A percentile compares a stretch with the other conserved stretches of the same genome.
Conservation (phyloP, 2,113 vertebrate genomes). For the Phainopepla nitens region DNA sequence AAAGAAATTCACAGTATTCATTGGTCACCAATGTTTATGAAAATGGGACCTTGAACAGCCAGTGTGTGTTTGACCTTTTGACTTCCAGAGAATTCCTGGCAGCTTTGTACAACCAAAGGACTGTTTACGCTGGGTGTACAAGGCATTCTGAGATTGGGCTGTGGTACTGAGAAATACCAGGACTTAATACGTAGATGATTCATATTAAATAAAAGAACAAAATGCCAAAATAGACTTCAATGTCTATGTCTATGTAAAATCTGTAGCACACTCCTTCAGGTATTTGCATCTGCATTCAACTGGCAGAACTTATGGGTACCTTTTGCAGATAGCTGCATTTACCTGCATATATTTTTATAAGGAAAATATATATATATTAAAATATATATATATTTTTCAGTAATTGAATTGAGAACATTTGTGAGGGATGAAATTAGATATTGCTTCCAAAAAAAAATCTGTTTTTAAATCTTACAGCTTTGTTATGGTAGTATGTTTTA, state of each 20-base stretch:
- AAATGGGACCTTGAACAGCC: not conserved
- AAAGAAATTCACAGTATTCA: not conserved
- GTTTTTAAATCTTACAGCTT: slow-evolving; percentile 12
- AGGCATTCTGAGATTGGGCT: not conserved
- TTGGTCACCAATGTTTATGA: not conserved
- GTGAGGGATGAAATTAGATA: slow-evolving; percentile 20
- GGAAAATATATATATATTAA: not conserved
- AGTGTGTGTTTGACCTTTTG: slow-evolving; percentile 15
- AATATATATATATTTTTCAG: not conserved
- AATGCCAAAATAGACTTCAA: not conserved
- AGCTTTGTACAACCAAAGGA: not conserved
- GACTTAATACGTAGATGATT: not conserved
- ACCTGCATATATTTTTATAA: not conserved
- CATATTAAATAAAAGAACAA: not conserved
- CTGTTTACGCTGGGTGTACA: not conserved
- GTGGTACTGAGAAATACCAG: not conserved
- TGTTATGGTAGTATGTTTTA: slow-evolving; percentile 58
- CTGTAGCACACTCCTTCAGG: not conserved
- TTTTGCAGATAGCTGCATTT: not conserved
- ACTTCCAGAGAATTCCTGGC: not conserved
- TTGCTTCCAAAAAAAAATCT: slow-evolving; percentile 30
- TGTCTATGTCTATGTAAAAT: not conserved
- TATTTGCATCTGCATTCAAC: not conserved
- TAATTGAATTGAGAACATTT: slow-evolving; percentile 17
- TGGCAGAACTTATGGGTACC: not conserved